Evolutionary conservation across 2,888 invertebrate species (phyloP).

Genomic region (Pyralis farinalis): DNA sequence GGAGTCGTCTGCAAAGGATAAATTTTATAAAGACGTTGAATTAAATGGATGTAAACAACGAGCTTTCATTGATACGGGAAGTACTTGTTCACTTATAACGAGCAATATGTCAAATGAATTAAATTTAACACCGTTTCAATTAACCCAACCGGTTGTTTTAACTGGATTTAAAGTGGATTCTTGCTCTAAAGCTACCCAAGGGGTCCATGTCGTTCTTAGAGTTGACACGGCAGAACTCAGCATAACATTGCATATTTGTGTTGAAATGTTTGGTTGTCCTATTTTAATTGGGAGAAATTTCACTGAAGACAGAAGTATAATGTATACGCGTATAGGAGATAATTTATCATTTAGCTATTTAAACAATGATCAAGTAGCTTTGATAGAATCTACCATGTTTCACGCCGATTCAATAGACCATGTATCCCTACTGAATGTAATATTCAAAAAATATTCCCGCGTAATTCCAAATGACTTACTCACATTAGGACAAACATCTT

Average conservation of each 20-base stretch:
- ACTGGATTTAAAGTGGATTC: constrained; percentile 14
- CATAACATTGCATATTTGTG: neutral
- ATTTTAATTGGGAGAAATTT: constrained; percentile 21
- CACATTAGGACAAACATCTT: constrained; percentile 15
- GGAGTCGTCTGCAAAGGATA: constrained; percentile 11
- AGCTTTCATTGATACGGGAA: constrained; percentile 23
- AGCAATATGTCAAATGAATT: constrained; percentile 4
- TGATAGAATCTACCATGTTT: neutral
- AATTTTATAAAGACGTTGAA: constrained; percentile 16
- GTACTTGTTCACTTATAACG: constrained; percentile 21
- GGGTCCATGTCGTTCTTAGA: constrained; percentile 5
- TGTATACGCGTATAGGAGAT: constrained; percentile 18
- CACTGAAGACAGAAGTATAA: constrained; percentile 18
- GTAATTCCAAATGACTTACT: constrained; percentile 11
- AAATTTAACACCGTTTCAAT: constrained; percentile 5
- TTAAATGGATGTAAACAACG: constrained; percentile 11
- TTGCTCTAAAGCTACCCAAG: constrained; percentile 8
- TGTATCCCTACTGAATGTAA: neutral
- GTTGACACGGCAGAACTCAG: constrained; percentile 13
- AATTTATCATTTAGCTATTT: constrained; percentile 8
- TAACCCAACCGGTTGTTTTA: constrained; percentile 11
- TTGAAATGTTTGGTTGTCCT: constrained; percentile 8
- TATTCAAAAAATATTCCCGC: neutral
- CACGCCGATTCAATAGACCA: constrained; percentile 2
- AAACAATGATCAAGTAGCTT: neutral